Evolutionary conservation across 2,113 vertebrate species (phyloP).

Genomic region (crab-eating macaque (Macaca fascicularis)): T2T-MFA8v1.1 NC_088388.1:130027001-130027500

Average conservation of each 20-base stretch:
- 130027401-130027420: conserved; percentile 52
- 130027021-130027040: conserved; percentile 34
- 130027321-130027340: conserved; percentile 48
- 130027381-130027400: conserved; percentile 19
- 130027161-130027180: background rate
- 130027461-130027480: background rate
- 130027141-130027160: background rate
- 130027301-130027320: conserved; percentile 23
- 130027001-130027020: conserved; percentile 55
- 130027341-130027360: conserved; percentile 34
- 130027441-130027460: background rate
- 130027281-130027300: conserved; percentile 50
- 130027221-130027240: conserved; percentile 40
- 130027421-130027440: background rate
- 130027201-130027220: conserved; percentile 39
- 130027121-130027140: background rate
- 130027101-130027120: conserved; percentile 48
- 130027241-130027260: conserved; percentile 10
- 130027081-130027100: conserved; percentile 35
- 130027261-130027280: conserved; percentile 32
- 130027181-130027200: conserved; percentile 24
- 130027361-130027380: conserved; percentile 6
- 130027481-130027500: background rate
- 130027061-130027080: conserved; percentile 52
- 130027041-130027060: conserved; percentile 56